Base-by-base conservation (phyloP, 1,140 invertebrate species). In the Lepidotrigona ventralis region DNA sequence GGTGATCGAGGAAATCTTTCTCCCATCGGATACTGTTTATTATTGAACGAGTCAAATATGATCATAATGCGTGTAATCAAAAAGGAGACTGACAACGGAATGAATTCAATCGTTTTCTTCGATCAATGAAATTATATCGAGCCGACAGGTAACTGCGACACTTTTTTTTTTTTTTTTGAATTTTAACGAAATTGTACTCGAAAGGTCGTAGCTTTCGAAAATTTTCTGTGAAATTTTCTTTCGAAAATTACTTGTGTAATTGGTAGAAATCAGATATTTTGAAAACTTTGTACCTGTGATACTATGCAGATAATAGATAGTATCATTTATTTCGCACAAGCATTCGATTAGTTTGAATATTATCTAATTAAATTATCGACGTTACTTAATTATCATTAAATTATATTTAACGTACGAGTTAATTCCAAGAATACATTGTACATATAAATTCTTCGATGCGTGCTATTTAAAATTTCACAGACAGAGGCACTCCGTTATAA, bases 1-100 rank as follows among this genome's bases (percentile, higher is more conserved):
- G 97, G 97, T 97, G 93, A 86, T 78, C 11, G 3, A 5, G 39
- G 39, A 46, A 8, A 46, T 46, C 39, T 46, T 8, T 46, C 39
- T 46, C 6, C 39, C 8, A 6, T 33, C 33, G 33, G 33, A 33
- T 3, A 8, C 39, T 46, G 26, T 19, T n/a, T 71, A 9, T 23
- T 12, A 60, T 60, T n/a, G n/a, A 60, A 60, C 12, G n/a, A 60
- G 12, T 60, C 23, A n/a, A 23, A 60, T 12, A 60, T 60, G 12
- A 14, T 23, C 0, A n/a, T n/a, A 60, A 60, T 5, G 9, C 56
- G 56, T 58, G n/a, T 60, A 60, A 60, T 5, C 2, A 46, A n/a
- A 60, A n/a, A 60, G 14, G 58, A n/a, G n/a, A 58, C 23, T 58
- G 23, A 21, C 21, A 58, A 58, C 23, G 12, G 56, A 58, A 58